These are phyloP conservation scores for Propsilocerus akamusi DNA, from an alignment of 1,140 invertebrate species.

Conservation along the genomic window DNA sequence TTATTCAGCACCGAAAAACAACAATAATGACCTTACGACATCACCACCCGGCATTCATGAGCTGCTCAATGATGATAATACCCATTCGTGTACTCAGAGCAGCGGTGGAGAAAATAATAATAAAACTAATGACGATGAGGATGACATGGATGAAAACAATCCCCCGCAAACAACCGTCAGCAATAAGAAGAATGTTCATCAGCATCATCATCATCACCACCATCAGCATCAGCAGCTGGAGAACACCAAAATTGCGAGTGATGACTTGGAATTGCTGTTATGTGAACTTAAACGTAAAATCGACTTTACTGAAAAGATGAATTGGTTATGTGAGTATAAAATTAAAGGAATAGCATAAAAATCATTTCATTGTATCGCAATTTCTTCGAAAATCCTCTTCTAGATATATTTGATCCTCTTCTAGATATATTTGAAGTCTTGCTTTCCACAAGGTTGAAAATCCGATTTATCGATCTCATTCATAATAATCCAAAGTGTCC, in stretches of 20 bases:
- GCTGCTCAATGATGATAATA: neutral
- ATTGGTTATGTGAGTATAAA: slow-evolving; percentile 25
- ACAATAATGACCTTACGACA: neutral
- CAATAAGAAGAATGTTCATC: too few relatives aligned
- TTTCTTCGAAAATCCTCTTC: too few relatives aligned
- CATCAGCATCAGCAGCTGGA: neutral
- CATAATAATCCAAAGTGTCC: too few relatives aligned
- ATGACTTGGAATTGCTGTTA: slow-evolving; percentile 20
- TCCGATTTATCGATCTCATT: too few relatives aligned
- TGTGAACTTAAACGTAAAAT: slow-evolving; percentile 24
- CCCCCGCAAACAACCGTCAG: neutral
- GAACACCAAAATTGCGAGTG: slow-evolving; percentile 8
- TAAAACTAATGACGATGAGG: neutral
- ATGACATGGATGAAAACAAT: neutral
- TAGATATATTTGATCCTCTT: too few relatives aligned
- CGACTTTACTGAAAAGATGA: slow-evolving; percentile 24
- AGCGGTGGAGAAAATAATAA: neutral
- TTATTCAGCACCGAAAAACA: neutral
- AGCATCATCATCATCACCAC: neutral
- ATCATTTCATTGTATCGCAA: too few relatives aligned
- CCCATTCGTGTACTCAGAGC: too few relatives aligned
- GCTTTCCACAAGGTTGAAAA: too few relatives aligned
- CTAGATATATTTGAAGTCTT: too few relatives aligned
- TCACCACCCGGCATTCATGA: neutral
- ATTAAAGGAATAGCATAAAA: too few relatives aligned